Percentiles rank a stretch among this genome's conserved stretches.
Evolutionary conservation across 2,797 vertebrate genomes (phyloP).

Genomic region (Epinephelus awoara): DNA sequence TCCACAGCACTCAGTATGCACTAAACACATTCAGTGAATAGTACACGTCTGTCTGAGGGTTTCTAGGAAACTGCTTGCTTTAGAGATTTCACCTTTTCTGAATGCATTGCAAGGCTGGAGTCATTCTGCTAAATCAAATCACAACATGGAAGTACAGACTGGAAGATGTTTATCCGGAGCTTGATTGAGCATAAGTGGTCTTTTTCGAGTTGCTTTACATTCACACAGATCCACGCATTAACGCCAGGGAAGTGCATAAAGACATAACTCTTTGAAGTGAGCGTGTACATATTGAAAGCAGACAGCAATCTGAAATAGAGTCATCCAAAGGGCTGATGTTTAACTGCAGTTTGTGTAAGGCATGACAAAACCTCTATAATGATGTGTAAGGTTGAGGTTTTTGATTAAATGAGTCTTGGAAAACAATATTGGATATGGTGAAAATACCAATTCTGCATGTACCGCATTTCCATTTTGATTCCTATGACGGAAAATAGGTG

Average conservation of each 20-base stretch:
- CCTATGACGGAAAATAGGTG: background rate
- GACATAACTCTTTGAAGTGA: background rate
- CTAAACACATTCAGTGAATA: background rate
- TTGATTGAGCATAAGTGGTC: conserved; percentile 11
- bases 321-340: background rate
- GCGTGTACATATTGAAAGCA: background rate
- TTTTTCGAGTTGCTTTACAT: background rate
- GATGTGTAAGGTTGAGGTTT: too few relatives aligned
- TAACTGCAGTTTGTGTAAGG: background rate
- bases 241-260: background rate
- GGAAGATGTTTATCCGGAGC: background rate
- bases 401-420: background rate
- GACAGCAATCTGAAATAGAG: background rate
- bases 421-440: background rate
- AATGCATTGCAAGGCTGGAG: background rate
- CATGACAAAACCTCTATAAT: too few relatives aligned
- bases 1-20: background rate
- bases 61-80: conserved; percentile 20
- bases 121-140: conserved; percentile 16
- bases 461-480: background rate
- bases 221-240: background rate
- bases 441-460: background rate
- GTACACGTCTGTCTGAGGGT: background rate
- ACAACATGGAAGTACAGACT: background rate
- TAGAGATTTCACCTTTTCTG: background rate